Evolutionary conservation across 2,113 vertebrate species (phyloP).

Genomic region (Puffinus mauretanicus): DNA sequence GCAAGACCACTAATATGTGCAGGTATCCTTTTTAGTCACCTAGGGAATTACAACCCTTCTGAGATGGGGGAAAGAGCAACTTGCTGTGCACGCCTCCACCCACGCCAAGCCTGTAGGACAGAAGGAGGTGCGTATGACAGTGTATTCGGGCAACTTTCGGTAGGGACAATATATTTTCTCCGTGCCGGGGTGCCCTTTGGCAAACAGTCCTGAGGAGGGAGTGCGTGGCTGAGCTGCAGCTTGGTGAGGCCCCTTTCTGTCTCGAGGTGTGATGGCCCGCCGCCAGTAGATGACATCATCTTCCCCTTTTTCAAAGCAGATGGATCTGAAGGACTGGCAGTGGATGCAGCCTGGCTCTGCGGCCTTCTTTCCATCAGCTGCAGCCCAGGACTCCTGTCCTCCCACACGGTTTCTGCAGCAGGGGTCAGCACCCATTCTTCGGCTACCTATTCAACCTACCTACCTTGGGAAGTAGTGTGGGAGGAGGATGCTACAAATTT

Average conservation of each 20-base stretch:
- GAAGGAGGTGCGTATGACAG: neutral
- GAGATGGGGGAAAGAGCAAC: neutral
- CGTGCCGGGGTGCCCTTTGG: neutral
- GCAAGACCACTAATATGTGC: neutral
- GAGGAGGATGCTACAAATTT: neutral
- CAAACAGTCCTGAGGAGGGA: neutral
- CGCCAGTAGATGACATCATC: too few species aligned
- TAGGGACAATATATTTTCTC: neutral
- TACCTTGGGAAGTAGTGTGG: neutral
- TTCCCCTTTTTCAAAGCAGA: neutral
- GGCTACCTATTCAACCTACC: neutral
- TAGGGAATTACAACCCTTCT: neutral
- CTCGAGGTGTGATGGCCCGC: fast-evolving
- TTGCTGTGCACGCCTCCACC: neutral
- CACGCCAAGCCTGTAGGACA: neutral
- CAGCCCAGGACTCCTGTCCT: neutral
- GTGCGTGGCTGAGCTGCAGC: neutral
- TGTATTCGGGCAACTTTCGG: neutral
- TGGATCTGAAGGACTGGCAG: neutral
- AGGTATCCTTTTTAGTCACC: neutral
- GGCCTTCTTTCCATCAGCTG: neutral
- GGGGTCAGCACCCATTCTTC: neutral
- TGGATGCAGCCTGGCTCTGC: neutral
- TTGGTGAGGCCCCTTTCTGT: neutral
- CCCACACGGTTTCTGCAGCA: neutral